Evolutionary conservation across 2,113 vertebrate genomes (phyloP).

Genomic region (Panthera leo): DNA sequence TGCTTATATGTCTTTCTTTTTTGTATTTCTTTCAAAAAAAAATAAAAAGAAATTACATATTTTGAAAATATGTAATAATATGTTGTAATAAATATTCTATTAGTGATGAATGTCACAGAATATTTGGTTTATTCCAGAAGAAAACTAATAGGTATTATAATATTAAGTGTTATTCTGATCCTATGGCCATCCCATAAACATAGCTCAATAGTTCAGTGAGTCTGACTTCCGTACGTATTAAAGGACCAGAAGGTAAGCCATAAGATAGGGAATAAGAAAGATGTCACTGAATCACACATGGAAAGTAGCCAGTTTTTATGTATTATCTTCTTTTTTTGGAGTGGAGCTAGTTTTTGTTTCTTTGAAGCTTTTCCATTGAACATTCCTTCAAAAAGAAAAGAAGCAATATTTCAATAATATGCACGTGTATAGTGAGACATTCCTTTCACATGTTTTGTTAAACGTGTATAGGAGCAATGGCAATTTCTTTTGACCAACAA

Average conservation of each 20-base stretch:
- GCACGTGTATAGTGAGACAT: not conserved
- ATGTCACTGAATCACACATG: not conserved
- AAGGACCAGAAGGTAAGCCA: not conserved
- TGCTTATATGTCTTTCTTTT: not conserved
- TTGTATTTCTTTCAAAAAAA: not conserved
- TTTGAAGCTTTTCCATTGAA: not conserved
- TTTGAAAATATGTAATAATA: not conserved
- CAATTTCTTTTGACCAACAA: not conserved
- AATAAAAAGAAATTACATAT: not conserved
- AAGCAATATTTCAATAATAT: too few species aligned
- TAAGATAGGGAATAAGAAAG: not conserved
- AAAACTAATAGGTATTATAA: not conserved
- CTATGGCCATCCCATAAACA: not conserved
- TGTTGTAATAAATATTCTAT: not conserved
- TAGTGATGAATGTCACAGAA: not conserved
- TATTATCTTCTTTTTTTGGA: not conserved
- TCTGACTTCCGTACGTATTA: accelerated
- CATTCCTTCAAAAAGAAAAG: not conserved
- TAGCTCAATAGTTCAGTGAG: not conserved
- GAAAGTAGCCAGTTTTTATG: not conserved
- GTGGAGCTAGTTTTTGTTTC: not conserved
- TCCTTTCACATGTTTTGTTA: too few species aligned
- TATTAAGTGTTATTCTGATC: not conserved
- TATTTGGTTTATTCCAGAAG: not conserved
- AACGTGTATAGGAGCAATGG: not conserved